Percentiles rank a stretch among this genome's conserved stretches.
These are phyloP conservation scores for Australoheros scitulus DNA, from an alignment of 2,113 vertebrate genomes.

Conservation along the genomic window DNA sequence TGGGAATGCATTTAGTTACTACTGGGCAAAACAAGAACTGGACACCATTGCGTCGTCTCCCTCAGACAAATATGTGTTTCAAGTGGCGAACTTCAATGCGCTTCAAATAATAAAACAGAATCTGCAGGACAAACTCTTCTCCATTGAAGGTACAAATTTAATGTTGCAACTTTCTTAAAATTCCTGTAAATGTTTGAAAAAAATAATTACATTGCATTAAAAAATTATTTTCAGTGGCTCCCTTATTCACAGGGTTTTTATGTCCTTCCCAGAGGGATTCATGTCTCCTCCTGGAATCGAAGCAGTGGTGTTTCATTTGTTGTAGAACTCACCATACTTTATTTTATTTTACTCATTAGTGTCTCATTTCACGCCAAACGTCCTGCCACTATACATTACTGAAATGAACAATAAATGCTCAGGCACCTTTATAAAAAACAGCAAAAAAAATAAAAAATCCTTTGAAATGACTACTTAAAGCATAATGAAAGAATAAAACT, in stretches of 20 bases:
- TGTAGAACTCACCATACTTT: background rate
- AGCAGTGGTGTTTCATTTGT: too few species aligned
- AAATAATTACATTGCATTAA: background rate
- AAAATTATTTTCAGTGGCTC: too few species aligned
- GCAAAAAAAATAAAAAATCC: background rate
- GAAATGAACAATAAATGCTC: background rate
- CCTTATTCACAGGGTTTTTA: too few species aligned
- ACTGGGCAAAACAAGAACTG: background rate
- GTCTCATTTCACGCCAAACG: background rate
- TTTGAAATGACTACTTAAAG: background rate
- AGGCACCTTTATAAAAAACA: background rate
- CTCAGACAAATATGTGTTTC: background rate
- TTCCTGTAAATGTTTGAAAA: background rate
- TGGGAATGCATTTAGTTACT: fast-evolving
- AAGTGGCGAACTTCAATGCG: fast-evolving
- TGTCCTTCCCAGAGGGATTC: too few species aligned
- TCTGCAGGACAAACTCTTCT: background rate
- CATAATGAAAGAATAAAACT: background rate
- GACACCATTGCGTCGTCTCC: background rate
- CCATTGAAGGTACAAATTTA: background rate
- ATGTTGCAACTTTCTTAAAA: background rate
- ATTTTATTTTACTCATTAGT: background rate
- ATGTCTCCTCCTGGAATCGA: too few species aligned
- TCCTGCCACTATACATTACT: background rate
- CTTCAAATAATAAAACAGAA: background rate